A percentile compares a stretch with the other conserved stretches of the same genome.
Conservation (phyloP, 2,888 invertebrate genomes). For the Allolobophora icterica region DNA sequence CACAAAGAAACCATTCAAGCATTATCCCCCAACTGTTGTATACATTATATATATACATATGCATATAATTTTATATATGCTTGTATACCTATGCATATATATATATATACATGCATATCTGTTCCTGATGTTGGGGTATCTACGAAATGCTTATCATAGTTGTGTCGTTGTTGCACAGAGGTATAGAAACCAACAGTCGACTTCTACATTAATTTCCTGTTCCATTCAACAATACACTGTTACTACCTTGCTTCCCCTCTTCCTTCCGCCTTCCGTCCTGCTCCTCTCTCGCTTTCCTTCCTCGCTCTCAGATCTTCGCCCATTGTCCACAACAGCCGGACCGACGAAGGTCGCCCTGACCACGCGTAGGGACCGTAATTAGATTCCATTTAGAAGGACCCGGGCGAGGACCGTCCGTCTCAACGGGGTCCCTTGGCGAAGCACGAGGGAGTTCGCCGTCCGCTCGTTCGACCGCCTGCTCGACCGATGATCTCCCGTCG, state of each 20-base stretch:
- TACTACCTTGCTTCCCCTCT: background rate
- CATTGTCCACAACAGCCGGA: background rate
- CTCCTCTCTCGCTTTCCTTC: background rate
- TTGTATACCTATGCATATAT: no score
- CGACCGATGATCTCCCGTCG: background rate
- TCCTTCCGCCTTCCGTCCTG: background rate
- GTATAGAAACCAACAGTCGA: background rate
- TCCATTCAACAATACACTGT: background rate
- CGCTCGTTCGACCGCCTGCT: background rate
- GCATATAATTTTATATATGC: no score
- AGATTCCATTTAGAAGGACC: constrained; percentile 6
- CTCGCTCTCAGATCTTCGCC: background rate
- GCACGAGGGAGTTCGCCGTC: no score
- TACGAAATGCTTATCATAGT: background rate
- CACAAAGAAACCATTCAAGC: no score
- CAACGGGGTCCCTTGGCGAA: background rate
- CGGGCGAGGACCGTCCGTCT: background rate
- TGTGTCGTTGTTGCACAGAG: background rate
- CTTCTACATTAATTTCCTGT: background rate
- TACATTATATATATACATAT: no score
- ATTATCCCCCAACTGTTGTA: no score
- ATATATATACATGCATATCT: no score
- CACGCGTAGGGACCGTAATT: constrained; percentile 12
- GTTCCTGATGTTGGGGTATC: no score
- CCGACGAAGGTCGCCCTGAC: background rate